phyloP scores from a whole-genome alignment of 2,113 vertebrate species.

The Ictalurus punctatus region DNA sequence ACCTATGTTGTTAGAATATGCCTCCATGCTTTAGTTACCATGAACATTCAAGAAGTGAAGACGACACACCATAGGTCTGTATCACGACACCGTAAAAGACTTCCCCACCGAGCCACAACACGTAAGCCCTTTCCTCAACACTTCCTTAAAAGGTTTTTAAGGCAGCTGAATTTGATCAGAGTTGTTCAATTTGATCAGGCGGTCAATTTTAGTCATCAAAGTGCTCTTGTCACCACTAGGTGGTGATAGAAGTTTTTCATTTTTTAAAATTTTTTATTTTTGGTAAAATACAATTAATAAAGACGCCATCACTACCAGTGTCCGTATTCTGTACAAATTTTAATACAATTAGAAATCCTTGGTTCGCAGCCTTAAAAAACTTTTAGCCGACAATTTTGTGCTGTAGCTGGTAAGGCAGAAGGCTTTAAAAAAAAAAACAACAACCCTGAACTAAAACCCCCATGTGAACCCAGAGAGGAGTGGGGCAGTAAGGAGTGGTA shows the following conservation, averaged over 20 bases:
- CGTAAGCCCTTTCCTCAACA: not conserved
- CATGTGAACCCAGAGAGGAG: constrained; percentile 5
- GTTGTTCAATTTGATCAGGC: not conserved
- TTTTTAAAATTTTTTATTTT: too few species aligned
- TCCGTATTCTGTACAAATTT: not conserved
- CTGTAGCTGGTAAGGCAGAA: not conserved
- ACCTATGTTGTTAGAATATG: not conserved
- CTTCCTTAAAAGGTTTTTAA: constrained; percentile 35
- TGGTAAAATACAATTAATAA: not conserved
- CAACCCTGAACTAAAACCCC: not conserved
- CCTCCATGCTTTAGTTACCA: not conserved
- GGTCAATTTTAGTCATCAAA: not conserved
- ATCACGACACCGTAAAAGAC: not conserved
- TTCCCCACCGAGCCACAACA: not conserved
- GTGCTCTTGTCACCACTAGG: constrained; percentile 17
- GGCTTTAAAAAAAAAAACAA: too few species aligned
- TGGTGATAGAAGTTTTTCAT: not conserved
- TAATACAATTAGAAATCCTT: not conserved
- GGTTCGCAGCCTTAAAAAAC: constrained; percentile 36
- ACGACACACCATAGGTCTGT: not conserved
- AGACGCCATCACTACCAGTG: not conserved
- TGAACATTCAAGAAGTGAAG: not conserved
- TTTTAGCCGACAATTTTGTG: not conserved
- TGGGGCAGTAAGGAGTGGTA: not conserved
- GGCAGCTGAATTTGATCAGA: not conserved